These are phyloP conservation scores for Agrotis exclamationis DNA, from an alignment of 2,888 invertebrate genomes.

Conservation along the genomic window DNA sequence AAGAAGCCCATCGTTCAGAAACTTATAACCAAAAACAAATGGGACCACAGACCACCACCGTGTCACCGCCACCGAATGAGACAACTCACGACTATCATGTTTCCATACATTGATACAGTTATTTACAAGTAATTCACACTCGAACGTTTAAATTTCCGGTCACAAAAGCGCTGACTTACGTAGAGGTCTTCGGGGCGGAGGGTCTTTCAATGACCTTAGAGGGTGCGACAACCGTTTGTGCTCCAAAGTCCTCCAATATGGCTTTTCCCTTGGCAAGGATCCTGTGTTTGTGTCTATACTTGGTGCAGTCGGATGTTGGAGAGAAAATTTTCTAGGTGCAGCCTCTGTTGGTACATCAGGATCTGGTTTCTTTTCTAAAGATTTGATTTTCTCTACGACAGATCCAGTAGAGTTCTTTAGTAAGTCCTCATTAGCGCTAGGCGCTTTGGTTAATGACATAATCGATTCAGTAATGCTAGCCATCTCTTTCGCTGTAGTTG, in stretches of 20 bases:
- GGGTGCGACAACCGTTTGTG: conserved; percentile 88
- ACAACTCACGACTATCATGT: conserved; percentile 70
- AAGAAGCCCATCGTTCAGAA: conserved; percentile 42
- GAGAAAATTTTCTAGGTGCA: conserved; percentile 77
- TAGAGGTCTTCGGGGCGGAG: conserved; percentile 81
- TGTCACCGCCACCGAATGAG: conserved; percentile 67
- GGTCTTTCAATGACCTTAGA: conserved; percentile 83
- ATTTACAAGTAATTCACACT: conserved; percentile 82
- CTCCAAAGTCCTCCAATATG: conserved; percentile 87
- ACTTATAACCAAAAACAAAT: conserved; percentile 47
- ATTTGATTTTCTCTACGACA: conserved; percentile 76
- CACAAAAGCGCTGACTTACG: conserved; percentile 86
- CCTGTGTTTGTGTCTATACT: conserved; percentile 76
- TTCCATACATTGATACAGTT: conserved; percentile 80
- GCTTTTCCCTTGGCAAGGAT: conserved; percentile 81
- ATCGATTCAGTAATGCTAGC: conserved; percentile 81
- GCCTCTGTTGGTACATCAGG: conserved; percentile 66
- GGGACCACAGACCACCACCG: conserved; percentile 61
- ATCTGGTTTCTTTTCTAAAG: conserved; percentile 73
- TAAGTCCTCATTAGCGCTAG: conserved; percentile 80
- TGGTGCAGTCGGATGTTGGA: conserved; percentile 77
- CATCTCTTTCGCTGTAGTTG: conserved; percentile 71
- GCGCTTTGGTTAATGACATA: conserved; percentile 83
- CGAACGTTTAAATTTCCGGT: conserved; percentile 74
- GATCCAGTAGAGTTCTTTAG: conserved; percentile 70